Evolutionary conservation across 2,113 vertebrate genomes (phyloP).

Genomic region (Electrona antarctica): DNA sequence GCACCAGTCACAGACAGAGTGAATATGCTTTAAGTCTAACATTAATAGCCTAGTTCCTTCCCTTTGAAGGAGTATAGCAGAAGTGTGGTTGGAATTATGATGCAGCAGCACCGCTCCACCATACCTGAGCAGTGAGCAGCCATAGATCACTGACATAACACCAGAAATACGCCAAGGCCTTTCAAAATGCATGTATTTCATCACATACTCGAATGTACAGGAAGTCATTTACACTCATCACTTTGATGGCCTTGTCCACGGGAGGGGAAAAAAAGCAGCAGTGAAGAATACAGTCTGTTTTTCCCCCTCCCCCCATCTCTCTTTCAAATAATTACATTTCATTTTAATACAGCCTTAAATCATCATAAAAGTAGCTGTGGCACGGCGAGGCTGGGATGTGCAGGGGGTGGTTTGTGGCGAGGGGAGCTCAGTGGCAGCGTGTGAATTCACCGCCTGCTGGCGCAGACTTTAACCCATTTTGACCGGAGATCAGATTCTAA

Average conservation of each 20-base stretch:
- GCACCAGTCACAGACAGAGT: slow-evolving; percentile 36
- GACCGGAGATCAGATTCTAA: too few species aligned
- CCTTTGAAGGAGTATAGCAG: slow-evolving; percentile 17
- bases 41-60: slow-evolving; percentile 37
- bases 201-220: slow-evolving; percentile 47
- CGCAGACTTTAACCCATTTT: slow-evolving; percentile 27
- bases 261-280: slow-evolving; percentile 23
- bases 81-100: slow-evolving; percentile 35
- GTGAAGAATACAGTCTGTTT: background rate
- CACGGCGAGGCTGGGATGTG: background rate
- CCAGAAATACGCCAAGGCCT: slow-evolving; percentile 20
- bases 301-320: background rate
- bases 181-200: slow-evolving; percentile 55
- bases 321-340: slow-evolving; percentile 31
- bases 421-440: slow-evolving; percentile 5
- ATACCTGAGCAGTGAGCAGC: slow-evolving; percentile 39
- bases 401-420: background rate
- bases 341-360: slow-evolving; percentile 34
- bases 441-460: slow-evolving; percentile 24
- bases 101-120: slow-evolving; percentile 10
- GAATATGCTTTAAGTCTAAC: slow-evolving; percentile 44
- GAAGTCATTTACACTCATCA: slow-evolving; percentile 42
- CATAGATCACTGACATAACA: slow-evolving; percentile 43
- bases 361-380: slow-evolving; percentile 17
- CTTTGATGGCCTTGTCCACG: slow-evolving; percentile 29